Conservation (phyloP, 2,888 invertebrate genomes). For the Netelia inedita region DNA sequence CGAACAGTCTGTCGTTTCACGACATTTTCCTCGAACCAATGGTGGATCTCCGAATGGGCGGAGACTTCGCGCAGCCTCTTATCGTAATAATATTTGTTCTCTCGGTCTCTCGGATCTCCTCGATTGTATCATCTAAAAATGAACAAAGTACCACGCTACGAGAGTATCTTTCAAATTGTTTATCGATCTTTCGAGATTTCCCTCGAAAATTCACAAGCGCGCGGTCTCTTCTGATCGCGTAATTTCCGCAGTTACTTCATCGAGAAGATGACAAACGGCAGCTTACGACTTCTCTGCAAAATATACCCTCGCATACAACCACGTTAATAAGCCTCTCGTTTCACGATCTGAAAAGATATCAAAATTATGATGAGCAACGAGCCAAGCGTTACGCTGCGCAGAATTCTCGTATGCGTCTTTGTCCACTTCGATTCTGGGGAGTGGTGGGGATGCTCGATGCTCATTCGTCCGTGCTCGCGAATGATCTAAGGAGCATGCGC, state of each 20-base stretch:
- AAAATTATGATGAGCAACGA: constrained; percentile 47
- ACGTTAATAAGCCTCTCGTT: not conserved
- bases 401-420: constrained; percentile 34
- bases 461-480: not conserved
- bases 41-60: constrained; percentile 65
- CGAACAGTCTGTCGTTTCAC: constrained; percentile 36
- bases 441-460: constrained; percentile 4
- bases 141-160: constrained; percentile 53
- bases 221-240: not conserved
- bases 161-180: constrained; percentile 75
- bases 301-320: not conserved
- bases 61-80: constrained; percentile 35
- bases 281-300: constrained; percentile 1
- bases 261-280: constrained; percentile 10
- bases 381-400: constrained; percentile 25
- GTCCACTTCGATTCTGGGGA: constrained; percentile 29
- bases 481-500: constrained; percentile 26
- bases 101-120: not conserved
- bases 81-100: constrained; percentile 51
- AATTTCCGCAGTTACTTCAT: constrained; percentile 8
- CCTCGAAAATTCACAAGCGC: not conserved
- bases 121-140: not conserved
- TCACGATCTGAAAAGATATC: constrained; percentile 40
- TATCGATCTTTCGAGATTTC: constrained; percentile 69
- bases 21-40: constrained; percentile 63